Conservation (phyloP, 2,888 invertebrate species). For the Nasonia oneida region DNA sequence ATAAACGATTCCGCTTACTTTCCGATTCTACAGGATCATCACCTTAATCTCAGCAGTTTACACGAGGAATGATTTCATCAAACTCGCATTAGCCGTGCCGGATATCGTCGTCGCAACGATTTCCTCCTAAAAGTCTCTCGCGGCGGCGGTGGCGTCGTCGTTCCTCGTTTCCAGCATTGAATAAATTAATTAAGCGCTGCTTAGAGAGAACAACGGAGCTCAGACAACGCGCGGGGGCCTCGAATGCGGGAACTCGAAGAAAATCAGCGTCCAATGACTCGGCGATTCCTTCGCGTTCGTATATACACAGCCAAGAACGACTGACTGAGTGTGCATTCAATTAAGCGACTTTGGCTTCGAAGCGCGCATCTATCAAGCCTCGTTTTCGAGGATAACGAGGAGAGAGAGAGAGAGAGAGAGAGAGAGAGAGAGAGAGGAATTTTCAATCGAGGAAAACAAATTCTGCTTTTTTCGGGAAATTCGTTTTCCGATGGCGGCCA, state of each 20-base stretch:
- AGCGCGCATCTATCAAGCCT: conserved; percentile 75
- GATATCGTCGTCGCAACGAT: background rate
- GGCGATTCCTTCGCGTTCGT: conserved; percentile 68
- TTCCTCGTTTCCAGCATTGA: conserved; percentile 35
- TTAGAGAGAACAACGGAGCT: conserved; percentile 23
- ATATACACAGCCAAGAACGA: conserved; percentile 57
- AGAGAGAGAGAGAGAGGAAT: background rate
- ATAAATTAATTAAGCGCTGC: conserved; percentile 56
- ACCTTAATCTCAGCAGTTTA: background rate
- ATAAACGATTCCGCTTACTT: no score
- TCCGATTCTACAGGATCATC: background rate
- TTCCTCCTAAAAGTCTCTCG: background rate
- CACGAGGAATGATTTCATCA: background rate
- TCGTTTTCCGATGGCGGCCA: conserved; percentile 58
- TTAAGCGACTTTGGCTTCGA: conserved; percentile 73
- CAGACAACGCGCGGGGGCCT: conserved; percentile 59
- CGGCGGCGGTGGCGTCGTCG: background rate
- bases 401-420: background rate
- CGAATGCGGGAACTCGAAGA: conserved; percentile 69
- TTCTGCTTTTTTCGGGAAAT: background rate
- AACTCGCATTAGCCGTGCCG: background rate
- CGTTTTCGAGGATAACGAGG: conserved; percentile 67
- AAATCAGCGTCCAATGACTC: conserved; percentile 77
- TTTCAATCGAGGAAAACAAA: background rate
- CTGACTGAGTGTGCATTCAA: conserved; percentile 78